Base-by-base conservation (phyloP, 2,113 vertebrate species). In the Hippocampus abdominalis region DNA sequence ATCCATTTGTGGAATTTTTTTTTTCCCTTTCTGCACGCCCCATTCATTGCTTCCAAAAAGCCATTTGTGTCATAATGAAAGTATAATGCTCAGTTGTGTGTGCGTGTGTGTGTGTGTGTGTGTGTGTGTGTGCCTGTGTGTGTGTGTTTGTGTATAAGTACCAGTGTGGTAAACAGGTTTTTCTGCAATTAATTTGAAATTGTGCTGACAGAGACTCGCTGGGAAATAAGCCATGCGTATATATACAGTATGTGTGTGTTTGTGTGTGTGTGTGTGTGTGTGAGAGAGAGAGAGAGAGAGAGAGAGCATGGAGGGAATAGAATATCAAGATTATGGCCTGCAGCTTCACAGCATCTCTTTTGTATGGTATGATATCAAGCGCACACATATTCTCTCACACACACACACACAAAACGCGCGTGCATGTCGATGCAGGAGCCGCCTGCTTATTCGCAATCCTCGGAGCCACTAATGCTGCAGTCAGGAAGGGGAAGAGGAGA, bases 121-220 rank as follows among this genome's bases (percentile, higher is more conserved):
- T 63, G 79, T 9, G 42, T 44, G 29, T 44, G 63, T 32, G 36
- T 42, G 60, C 57, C 44, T 62, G 56, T 59, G 63, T 62, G 67
- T 64, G 64, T 56, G 76, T 5, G 21, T 64, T 48, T 39, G 16
- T 66, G 77, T 32, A 46, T 74, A 75, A 36, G 69, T 66, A 79
- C 64, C 81, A 63, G 72, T 71, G 84, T 82, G 78, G 71, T 73
- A 83, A 87, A 84, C 75, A 53, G 59, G 70, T 64, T 84, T 89
- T 86, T 80, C 79, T 87, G 76, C 72, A 76, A 70, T 86, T 84
- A 82, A 86, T 87, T 89, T 81, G 73, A 82, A 83, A 89, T 87
- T 89, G 81, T 86, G 87, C 87, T 89, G 87, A 89, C 87, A 79
- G 80, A 81, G 85, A 84, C 82, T 82, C 69, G 64, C 77, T 70